A percentile compares a stretch with the other conserved stretches of the same genome.
Evolutionary conservation across 1,140 invertebrate species (phyloP).

Genomic region (Zaprionus camerounensis): DNA sequence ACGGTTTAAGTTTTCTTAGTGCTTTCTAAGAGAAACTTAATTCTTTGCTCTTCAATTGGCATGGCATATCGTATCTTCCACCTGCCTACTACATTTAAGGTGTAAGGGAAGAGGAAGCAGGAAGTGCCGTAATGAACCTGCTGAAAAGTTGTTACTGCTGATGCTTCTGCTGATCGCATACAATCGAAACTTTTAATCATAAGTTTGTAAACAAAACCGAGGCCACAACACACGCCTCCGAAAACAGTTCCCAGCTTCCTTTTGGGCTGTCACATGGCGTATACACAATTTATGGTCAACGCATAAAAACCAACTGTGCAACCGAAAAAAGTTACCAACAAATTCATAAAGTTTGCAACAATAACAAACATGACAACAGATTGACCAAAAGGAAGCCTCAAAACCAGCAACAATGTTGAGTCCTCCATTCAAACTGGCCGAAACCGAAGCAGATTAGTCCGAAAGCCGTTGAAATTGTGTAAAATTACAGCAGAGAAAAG

Average conservation of each 20-base stretch:
- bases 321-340: constrained; percentile 21
- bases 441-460: constrained; percentile 20
- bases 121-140: background rate
- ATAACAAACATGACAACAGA: constrained; percentile 18
- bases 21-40: background rate
- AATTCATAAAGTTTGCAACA: constrained; percentile 29
- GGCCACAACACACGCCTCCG: background rate
- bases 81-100: background rate
- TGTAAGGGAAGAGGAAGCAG: background rate
- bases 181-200: constrained; percentile 14
- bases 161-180: background rate
- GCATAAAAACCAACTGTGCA: constrained; percentile 6
- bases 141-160: background rate
- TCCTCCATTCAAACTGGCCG: constrained; percentile 12
- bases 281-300: constrained; percentile 29
- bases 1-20: background rate
- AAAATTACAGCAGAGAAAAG: constrained; percentile 20
- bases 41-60: background rate
- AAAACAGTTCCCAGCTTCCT: background rate
- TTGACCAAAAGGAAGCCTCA: constrained; percentile 19
- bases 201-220: constrained; percentile 8
- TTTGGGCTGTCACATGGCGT: constrained; percentile 9
- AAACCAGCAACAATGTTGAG: background rate
- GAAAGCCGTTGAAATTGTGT: constrained; percentile 20
- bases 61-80: background rate